These are phyloP conservation scores for Pherbina coryleti DNA, from an alignment of 2,888 invertebrate species.

Conservation along the genomic window DNA sequence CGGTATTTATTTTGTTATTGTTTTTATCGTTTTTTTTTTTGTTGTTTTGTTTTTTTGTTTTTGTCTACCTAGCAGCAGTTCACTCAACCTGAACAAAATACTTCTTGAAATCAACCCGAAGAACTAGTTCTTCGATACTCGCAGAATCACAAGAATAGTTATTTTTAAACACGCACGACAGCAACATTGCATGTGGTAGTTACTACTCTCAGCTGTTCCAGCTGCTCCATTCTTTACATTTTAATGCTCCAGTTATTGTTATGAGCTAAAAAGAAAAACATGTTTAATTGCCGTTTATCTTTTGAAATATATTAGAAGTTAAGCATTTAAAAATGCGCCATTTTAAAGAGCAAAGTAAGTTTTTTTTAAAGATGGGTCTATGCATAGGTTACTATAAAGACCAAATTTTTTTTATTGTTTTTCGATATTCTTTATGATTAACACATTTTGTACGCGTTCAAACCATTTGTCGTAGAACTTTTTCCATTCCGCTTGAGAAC, in stretches of 20 bases:
- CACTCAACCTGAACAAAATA: slow-evolving; percentile 6
- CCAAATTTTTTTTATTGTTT: no score
- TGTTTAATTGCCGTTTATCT: no score
- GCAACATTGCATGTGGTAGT: slow-evolving; percentile 9
- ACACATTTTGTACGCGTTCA: no score
- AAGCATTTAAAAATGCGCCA: no score
- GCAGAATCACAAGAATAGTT: slow-evolving; percentile 11
- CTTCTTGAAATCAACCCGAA: slow-evolving; percentile 7
- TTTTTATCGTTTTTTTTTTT: no score
- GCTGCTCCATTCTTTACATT: neutral
- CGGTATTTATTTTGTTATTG: neutral
- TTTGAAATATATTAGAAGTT: no score
- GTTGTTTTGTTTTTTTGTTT: neutral
- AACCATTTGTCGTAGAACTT: no score
- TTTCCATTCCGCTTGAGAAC: no score
- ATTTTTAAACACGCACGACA: slow-evolving; percentile 20
- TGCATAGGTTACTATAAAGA: no score
- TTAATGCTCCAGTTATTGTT: slow-evolving; percentile 28
- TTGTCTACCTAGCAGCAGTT: neutral
- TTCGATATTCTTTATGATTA: no score
- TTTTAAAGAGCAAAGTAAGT: no score
- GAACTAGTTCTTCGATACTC: slow-evolving; percentile 6
- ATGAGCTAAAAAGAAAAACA: neutral
- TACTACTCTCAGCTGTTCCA: slow-evolving; percentile 7
- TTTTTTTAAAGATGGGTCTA: no score